Evolutionary conservation across 2,797 vertebrate genomes (phyloP).

Genomic region (Acanthurus lineatus): DNA sequence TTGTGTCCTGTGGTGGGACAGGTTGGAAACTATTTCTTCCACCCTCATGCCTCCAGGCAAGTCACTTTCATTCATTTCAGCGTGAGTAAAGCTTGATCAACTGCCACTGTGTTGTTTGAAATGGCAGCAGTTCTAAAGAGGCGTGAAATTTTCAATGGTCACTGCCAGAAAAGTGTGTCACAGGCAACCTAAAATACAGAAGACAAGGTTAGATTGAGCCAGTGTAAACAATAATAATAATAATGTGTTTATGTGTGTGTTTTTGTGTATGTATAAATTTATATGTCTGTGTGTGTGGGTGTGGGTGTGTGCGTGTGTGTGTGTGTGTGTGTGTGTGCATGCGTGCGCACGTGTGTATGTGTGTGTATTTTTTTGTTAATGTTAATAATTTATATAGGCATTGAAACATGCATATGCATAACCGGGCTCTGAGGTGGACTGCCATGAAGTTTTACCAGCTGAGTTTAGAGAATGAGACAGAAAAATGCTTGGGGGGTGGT

Average conservation of each 20-base stretch:
- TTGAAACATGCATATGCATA: too few relatives aligned
- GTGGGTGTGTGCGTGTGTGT: too few relatives aligned
- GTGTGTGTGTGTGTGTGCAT: too few relatives aligned
- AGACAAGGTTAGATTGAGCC: conserved; percentile 7
- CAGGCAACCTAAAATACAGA: conserved; percentile 26
- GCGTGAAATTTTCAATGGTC: conserved; percentile 24
- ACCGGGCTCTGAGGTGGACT: too few relatives aligned
- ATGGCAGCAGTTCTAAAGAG: conserved; percentile 41
- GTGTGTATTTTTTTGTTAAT: too few relatives aligned
- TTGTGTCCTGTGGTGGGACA: conserved; percentile 22
- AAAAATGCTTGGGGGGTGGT: too few relatives aligned
- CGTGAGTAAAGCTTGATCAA: conserved; percentile 49
- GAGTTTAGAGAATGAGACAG: too few relatives aligned
- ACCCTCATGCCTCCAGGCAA: conserved; percentile 29
- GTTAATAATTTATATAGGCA: too few relatives aligned
- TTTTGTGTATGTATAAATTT: too few relatives aligned
- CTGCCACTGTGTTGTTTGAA: conserved; percentile 42
- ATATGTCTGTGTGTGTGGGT: too few relatives aligned
- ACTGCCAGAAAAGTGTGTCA: conserved; percentile 51
- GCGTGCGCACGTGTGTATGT: too few relatives aligned
- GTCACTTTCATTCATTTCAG: conserved; percentile 44
- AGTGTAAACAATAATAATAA: conserved; percentile 28
- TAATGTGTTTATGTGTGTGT: background rate
- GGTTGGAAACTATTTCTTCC: conserved; percentile 46
- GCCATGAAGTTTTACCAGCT: too few relatives aligned